phyloP scores from a whole-genome alignment of 1,140 invertebrate genomes.

The Lysiphlebus fabarum region DNA sequence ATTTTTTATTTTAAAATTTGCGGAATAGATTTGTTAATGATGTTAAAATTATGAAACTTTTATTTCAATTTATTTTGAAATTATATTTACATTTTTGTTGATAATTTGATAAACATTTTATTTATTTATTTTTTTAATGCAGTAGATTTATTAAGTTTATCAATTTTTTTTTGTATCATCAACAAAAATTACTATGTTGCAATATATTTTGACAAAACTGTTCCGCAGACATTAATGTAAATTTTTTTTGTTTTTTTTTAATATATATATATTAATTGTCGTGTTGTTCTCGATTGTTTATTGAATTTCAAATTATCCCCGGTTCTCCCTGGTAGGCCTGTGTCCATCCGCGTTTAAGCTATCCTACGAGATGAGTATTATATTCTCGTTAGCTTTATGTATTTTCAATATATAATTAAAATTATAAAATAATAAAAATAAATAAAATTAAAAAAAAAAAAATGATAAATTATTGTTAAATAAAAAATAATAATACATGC shows the following conservation, averaged over 20 bases:
- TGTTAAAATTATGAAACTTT: conserved; percentile 11
- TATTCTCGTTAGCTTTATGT: conserved; percentile 22
- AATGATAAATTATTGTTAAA: background rate
- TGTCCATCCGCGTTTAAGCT: conserved; percentile 47
- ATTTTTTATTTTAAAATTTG: conserved; percentile 9
- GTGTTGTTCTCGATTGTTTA: conserved; percentile 19
- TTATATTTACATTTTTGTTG: background rate
- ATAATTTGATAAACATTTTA: background rate
- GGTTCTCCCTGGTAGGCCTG: conserved; percentile 28
- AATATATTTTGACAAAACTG: conserved; percentile 6
- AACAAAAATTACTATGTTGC: conserved; percentile 7
- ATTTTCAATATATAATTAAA: conserved; percentile 9
- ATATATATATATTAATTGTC: conserved; percentile 23
- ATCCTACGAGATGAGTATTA: conserved; percentile 49
- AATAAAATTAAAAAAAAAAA: background rate
- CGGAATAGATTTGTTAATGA: conserved; percentile 10
- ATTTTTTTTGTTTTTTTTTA: conserved; percentile 7
- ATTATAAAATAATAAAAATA: conserved; percentile 7
- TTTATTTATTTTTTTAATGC: background rate
- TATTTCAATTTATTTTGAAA: background rate
- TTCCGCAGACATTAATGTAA: conserved; percentile 16
- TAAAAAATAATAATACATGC: background rate
- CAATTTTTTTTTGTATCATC: conserved; percentile 11
- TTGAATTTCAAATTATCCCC: background rate
- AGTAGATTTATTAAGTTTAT: conserved; percentile 8